A percentile compares a stretch with the other conserved stretches of the same genome.
These are phyloP conservation scores for Hippoglossus hippoglossus DNA, from an alignment of 2,797 vertebrate genomes.

Conservation along the genomic window DNA sequence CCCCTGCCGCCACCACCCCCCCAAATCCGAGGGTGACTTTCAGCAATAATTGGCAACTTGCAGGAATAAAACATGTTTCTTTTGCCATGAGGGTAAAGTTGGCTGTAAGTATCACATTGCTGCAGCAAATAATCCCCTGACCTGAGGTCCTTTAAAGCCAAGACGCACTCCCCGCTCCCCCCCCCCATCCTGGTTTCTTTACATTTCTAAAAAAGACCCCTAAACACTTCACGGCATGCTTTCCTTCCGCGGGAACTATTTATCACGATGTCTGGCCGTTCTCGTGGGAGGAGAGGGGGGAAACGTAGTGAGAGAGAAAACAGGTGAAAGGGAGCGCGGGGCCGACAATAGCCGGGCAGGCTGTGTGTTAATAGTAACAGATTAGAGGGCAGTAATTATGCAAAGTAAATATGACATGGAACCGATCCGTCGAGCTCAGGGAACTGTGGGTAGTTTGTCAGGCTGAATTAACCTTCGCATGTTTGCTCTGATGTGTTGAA, in stretches of 20 bases:
- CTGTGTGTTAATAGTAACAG: constrained; percentile 75
- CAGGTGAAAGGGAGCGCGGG: constrained; percentile 59
- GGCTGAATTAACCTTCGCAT: constrained; percentile 84
- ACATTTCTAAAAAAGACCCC: constrained; percentile 28
- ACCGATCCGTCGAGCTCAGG: constrained; percentile 69
- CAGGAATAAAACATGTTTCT: constrained; percentile 24
- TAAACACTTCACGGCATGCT: constrained; percentile 44
- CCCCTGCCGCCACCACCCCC: constrained; percentile 34
- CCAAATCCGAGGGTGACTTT: constrained; percentile 74
- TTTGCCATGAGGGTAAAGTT: constrained; percentile 41
- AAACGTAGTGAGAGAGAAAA: constrained; percentile 52
- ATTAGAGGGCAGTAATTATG: constrained; percentile 83
- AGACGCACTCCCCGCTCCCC: too few species aligned
- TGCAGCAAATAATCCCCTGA: constrained; percentile 50
- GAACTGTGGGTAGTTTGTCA: constrained; percentile 79
- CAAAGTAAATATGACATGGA: constrained; percentile 82
- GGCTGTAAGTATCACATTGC: constrained; percentile 30
- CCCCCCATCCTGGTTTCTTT: constrained; percentile 26
- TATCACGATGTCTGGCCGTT: constrained; percentile 62
- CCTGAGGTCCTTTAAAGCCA: constrained; percentile 40
- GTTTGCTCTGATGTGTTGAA: constrained; percentile 82
- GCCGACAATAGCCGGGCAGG: constrained; percentile 58
- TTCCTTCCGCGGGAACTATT: constrained; percentile 60
- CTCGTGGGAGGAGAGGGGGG: constrained; percentile 48
- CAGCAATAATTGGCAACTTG: constrained; percentile 70